Percentiles rank a stretch among this genome's conserved stretches.
phyloP scores from a whole-genome alignment of 1,140 invertebrate species.

The Drosophila rhopaloa region DNA sequence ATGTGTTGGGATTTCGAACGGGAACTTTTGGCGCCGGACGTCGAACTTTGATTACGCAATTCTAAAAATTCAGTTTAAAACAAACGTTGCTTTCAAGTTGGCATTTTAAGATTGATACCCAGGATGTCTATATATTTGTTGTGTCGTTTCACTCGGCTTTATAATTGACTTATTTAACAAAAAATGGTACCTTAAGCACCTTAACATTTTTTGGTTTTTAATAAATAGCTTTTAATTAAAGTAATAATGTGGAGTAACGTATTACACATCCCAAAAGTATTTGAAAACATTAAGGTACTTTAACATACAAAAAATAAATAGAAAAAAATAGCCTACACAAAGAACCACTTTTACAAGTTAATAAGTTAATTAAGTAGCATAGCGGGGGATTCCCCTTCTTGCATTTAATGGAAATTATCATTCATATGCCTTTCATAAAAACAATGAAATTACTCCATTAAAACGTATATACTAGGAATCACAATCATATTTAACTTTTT shows the following conservation, averaged over 20 bases:
- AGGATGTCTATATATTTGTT: no score
- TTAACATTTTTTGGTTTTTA: no score
- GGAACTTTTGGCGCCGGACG: conserved; percentile 75
- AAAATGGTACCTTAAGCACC: no score
- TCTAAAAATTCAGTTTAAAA: conserved; percentile 45
- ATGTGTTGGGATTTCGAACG: conserved; percentile 60
- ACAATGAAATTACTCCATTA: not conserved
- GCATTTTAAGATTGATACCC: not conserved
- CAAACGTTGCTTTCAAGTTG: conserved; percentile 2
- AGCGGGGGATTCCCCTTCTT: not conserved
- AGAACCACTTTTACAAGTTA: not conserved
- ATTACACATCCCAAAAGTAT: no score
- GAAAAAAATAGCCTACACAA: not conserved
- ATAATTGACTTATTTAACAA: conserved; percentile 13
- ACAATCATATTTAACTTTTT: conserved; percentile 15
- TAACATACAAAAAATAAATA: not conserved
- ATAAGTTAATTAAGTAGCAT: conserved; percentile 8
- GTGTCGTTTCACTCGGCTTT: not conserved
- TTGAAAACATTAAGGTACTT: not conserved
- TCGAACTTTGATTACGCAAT: conserved; percentile 66
- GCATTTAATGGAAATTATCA: conserved; percentile 2
- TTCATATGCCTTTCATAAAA: conserved; percentile 7
- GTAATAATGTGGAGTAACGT: not conserved
- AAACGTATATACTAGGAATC: not conserved
- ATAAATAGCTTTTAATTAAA: not conserved